Percentiles rank a stretch among this genome's conserved stretches.
phyloP scores from a whole-genome alignment of 1,140 invertebrate species.

The Plodia interpunctella region DNA sequence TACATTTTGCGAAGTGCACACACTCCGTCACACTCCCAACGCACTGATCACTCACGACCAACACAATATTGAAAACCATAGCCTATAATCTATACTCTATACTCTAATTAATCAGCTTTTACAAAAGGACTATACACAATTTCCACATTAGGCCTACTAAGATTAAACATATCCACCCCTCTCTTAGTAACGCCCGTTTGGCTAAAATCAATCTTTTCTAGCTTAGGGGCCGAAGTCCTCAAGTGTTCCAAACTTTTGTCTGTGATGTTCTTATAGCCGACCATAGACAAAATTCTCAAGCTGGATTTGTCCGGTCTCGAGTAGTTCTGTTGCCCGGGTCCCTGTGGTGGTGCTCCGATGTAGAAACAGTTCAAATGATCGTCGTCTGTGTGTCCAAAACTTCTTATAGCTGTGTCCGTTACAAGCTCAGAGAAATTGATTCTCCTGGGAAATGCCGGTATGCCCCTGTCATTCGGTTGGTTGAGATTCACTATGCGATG shows the following conservation, averaged over 20 bases:
- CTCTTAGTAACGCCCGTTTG: conserved; percentile 77
- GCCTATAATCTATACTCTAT: too few species aligned
- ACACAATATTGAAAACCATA: too few species aligned
- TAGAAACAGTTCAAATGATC: conserved; percentile 50
- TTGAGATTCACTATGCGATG: conserved; percentile 17
- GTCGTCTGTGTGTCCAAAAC: conserved; percentile 48
- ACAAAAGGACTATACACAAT: conserved; percentile 18
- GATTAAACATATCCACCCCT: conserved; percentile 77
- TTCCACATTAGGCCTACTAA: conserved; percentile 42
- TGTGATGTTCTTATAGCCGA: conserved; percentile 81
- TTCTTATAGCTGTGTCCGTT: conserved; percentile 42
- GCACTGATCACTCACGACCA: too few species aligned
- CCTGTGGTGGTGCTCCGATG: conserved; percentile 35
- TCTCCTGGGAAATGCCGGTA: background rate
- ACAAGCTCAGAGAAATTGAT: conserved; percentile 29
- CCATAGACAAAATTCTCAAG: conserved; percentile 60
- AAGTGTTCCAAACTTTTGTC: conserved; percentile 81
- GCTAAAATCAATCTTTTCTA: conserved; percentile 80
- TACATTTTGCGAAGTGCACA: too few species aligned
- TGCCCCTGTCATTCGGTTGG: background rate
- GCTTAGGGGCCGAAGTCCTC: conserved; percentile 77
- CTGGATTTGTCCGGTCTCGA: conserved; percentile 45
- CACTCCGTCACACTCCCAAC: too few species aligned
- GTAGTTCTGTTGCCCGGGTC: background rate
- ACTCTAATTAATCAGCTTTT: background rate